These are phyloP conservation scores for Yoshiicerus persimilis DNA, from an alignment of 1,140 invertebrate species.

Conservation along the genomic window DNA sequence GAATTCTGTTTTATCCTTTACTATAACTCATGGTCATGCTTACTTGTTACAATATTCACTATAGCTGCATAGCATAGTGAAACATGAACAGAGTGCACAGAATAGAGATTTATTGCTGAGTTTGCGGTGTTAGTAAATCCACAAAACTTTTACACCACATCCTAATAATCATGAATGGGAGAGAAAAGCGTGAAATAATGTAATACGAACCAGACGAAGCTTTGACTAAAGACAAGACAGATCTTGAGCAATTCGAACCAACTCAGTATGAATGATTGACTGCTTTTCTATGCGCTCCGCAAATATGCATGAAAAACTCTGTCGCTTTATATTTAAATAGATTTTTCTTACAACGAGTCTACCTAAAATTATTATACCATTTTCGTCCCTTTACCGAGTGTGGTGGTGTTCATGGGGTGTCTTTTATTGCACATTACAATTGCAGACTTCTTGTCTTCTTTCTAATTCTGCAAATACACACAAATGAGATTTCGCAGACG, in stretches of 20 bases:
- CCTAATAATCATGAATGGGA: not conserved
- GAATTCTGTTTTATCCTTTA: not conserved
- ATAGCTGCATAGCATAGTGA: not conserved
- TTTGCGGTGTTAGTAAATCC: not conserved
- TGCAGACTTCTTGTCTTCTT: no score
- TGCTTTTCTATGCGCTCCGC: not conserved
- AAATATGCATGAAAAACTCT: not conserved
- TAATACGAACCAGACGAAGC: not conserved
- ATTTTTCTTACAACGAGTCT: not conserved
- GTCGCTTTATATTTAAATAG: not conserved
- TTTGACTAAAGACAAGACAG: not conserved
- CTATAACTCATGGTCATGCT: not conserved
- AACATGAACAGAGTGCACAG: no score
- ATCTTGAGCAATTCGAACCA: not conserved
- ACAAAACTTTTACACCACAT: not conserved
- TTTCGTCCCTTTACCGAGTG: not conserved
- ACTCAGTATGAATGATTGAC: not conserved
- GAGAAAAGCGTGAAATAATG: constrained; percentile 16
- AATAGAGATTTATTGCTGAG: not conserved
- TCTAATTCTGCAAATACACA: not conserved
- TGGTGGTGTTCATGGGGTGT: no score
- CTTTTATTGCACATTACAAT: no score
- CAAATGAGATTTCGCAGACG: not conserved
- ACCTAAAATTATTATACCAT: not conserved
- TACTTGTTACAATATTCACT: not conserved